Evolutionary conservation across 2,113 vertebrate species (phyloP).

Genomic region (Festucalex cinctus): DNA sequence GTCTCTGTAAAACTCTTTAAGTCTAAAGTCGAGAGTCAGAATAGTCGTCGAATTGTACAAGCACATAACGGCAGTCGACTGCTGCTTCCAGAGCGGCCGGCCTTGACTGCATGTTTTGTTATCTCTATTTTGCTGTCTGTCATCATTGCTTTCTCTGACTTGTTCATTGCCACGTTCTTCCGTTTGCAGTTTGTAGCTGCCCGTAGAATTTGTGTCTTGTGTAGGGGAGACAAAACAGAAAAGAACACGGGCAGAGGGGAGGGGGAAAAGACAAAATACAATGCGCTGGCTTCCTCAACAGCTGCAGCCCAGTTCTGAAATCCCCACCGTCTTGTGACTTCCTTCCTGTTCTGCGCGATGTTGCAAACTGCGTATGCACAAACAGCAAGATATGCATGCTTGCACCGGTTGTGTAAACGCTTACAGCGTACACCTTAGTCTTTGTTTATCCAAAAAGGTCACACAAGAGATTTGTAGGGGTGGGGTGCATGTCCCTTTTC

Average conservation of each 20-base stretch:
- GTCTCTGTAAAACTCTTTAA: too few species aligned
- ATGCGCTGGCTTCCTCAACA: conserved; percentile 70
- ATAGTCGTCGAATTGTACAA: not conserved
- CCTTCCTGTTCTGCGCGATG: conserved; percentile 69
- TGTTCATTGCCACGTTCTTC: conserved; percentile 29
- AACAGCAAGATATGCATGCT: conserved; percentile 6
- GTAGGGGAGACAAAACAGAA: conserved; percentile 31
- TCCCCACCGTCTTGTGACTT: conserved; percentile 76
- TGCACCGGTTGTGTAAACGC: conserved; percentile 35
- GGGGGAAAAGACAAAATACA: conserved; percentile 58
- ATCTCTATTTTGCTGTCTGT: conserved; percentile 2
- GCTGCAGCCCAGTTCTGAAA: conserved; percentile 74
- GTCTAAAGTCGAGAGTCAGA: not conserved
- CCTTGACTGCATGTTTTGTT: conserved; percentile 21
- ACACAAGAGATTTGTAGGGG: conserved; percentile 50
- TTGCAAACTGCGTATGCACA: conserved; percentile 52
- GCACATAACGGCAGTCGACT: not conserved
- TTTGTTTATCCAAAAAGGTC: conserved; percentile 64
- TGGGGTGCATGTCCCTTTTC: conserved; percentile 8
- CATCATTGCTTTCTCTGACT: not conserved
- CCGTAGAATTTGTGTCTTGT: conserved; percentile 44
- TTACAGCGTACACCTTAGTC: conserved; percentile 50
- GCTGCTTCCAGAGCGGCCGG: conserved; percentile 28
- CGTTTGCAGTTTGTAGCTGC: conserved; percentile 30
- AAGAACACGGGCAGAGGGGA: conserved; percentile 30